Base-by-base conservation (phyloP, 2,888 invertebrate genomes). In the Pardosa pseudoannulata region DNA sequence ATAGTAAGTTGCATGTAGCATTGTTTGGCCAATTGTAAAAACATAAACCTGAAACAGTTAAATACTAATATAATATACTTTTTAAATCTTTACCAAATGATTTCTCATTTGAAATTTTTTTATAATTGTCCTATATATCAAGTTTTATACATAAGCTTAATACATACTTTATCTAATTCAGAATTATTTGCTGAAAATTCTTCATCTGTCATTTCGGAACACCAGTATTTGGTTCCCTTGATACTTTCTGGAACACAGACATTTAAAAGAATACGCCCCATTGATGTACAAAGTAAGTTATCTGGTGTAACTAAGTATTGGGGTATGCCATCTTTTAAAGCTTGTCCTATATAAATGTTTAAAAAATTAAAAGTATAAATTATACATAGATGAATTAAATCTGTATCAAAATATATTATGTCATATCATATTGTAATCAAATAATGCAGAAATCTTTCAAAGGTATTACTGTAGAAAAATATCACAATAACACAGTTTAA, bases 11-110 rank as follows among this genome's bases (percentile, higher is more conserved):
- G 88, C 88, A 74, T 72, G 50, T 1, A 50, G 28, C 32, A 88
- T 65, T 29, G 88, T 88, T 79, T 88, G 82, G 32, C 82, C 88
- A 41, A 83, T 65, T 16, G 82, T 74, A 27, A 68, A 83, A 2
- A 83, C 83, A 70, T 82, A 83, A 41, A 87, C 73, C 87, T 87
- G 56, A 2, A 70, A 79, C 16, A 41, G 16, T 36, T 23, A 13
- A 74, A 11, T 1, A 27, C 6, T 31, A 31, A 56, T n/a, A 11
- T 13, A 62, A 62, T 16, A 32, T 32, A 64, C 23, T 73, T 19
- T 31, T 19, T 56, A 6, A 29, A n/a, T n/a, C n/a, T n/a, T n/a
- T n/a, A n/a, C n/a, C n/a, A n/a, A n/a, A n/a, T n/a, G n/a, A n/a
- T n/a, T n/a, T n/a, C n/a, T n/a, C n/a, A n/a, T n/a, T n/a, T n/a